Base-by-base conservation (phyloP, 2,797 vertebrate genomes). In the Heterohyrax brucei region DNA sequence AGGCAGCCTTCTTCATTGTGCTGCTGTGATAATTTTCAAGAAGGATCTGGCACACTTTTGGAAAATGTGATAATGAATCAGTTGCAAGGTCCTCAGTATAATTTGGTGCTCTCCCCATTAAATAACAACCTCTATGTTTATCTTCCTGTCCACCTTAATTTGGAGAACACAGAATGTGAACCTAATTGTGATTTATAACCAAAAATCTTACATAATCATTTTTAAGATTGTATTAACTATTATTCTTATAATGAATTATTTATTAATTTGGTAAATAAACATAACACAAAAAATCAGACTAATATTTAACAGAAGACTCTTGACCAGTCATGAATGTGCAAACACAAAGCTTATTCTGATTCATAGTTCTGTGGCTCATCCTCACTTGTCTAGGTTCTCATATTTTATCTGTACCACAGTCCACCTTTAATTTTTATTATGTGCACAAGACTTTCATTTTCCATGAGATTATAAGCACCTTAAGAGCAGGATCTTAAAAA, bases 201-300 rank as follows among this genome's bases (percentile, higher is more conserved):
- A 82, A 12, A 89, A 84, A 26, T 26, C 44, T 13, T 48, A 66
- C 5, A 53, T 39, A 39, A 39, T 39, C 39, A 2, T 39, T 39
- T 39, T 39, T 39, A 39, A 39, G 39, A 39, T 39, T 39, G 39
- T 39, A 39, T 39, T 39, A 39, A 39, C 39, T 39, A 39, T 39
- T 39, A 39, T 39, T 39, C 39, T 39, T 39, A 77, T 73, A 70
- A 80, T 78, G 66, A 1, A n/a, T 24, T 92, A 44, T 7, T 59
- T 94, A 53, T 82, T 66, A 46, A 77, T 68, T 68, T 75, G 44
- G 14, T 79, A 93, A 75, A 44, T 79, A 19, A 79, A 28, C 70
- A 26, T 48, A 79, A 39, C 6, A 2, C 21, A 56, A 19, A 24
- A 87, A 75, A 1, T 39, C 18, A 66, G 19, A 7, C 10, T 48